Percentiles rank a stretch among this genome's conserved stretches.
Conservation (phyloP, 2,888 invertebrate genomes). For the Xestia xanthographa region DNA sequence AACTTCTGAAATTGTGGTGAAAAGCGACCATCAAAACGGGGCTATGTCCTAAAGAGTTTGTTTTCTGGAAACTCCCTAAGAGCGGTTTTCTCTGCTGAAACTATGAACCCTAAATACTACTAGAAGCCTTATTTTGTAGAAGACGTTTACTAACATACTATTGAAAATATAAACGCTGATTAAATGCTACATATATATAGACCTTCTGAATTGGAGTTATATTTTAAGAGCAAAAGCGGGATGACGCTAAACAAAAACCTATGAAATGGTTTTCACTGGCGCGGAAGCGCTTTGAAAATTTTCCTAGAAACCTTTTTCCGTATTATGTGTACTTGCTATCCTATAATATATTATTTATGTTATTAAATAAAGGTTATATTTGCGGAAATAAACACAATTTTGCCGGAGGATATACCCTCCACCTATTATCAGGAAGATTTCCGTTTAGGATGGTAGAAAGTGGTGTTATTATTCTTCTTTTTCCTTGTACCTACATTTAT, state of each 20-base stretch:
- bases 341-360: not conserved
- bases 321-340: not conserved
- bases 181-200: not conserved
- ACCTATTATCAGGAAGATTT: not conserved
- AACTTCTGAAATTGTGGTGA: not conserved
- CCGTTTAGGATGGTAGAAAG: not conserved
- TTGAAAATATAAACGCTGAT: not conserved
- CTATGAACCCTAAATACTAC: not conserved
- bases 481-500: not conserved
- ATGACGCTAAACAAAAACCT: not conserved
- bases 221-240: conserved; percentile 3
- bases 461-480: not conserved
- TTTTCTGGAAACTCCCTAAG: not conserved
- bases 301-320: conserved; percentile 13
- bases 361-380: not conserved
- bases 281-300: not conserved
- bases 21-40: not conserved
- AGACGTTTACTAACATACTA: not conserved
- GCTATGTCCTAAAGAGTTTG: too few species aligned
- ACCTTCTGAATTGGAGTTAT: not conserved
- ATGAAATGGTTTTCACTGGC: not conserved
- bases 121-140: not conserved
- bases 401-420: not conserved
- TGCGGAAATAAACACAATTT: not conserved
- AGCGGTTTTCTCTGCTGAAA: not conserved